Evolutionary conservation across 2,888 invertebrate genomes (phyloP), one percentile per base, ranked within the genome.

Genomic region (Agrochola lychnidis): DNA sequence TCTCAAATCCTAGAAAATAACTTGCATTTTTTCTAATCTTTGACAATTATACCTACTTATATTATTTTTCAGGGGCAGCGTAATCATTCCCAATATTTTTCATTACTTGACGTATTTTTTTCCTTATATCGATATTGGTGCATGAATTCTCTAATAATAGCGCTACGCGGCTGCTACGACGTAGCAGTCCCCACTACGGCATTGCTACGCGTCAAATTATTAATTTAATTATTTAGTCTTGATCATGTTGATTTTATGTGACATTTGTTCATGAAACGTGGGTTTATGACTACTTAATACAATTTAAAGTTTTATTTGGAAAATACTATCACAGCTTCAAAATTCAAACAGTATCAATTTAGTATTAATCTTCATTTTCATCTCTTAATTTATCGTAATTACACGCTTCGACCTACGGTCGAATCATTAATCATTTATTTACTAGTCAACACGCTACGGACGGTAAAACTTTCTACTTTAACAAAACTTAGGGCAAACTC

Each of bases 381-480:
- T 69, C 62, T 70, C 53, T 12, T 68, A 51, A 74, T 62, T 67
- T 79, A 75, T 22, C 10, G 42, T 70, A 76, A 82, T 80, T 83
- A 76, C 56, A 56, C 30, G 40, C 59, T 56, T 68, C 48, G 12
- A 67, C 62, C 48, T 12, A n/a, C 73, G 73, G 56, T 63, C 25
- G 19, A 40, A 42, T 76, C 78, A 76, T 86, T 84, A 83, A 81
- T 78, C 59, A 82, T 82, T 77, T 72, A 82, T 71, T 63, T 63
- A 62, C 73, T 75, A 66, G 77, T 75, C 57, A 42, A 78, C 68
- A 77, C 66, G 59, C 71, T 69, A 73, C 57, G n/a, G 36, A 66
- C 66, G 53, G 51, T 61, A 74, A 62, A 85, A 83, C 85, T 87
- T 86, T 87, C 73, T 77, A 70, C 78, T 81, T 76, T 19, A 69